Evolutionary conservation across 2,888 invertebrate genomes (phyloP), one percentile per base, ranked within the genome.

Genomic region (Cryptophagus acutangulus): DNA sequence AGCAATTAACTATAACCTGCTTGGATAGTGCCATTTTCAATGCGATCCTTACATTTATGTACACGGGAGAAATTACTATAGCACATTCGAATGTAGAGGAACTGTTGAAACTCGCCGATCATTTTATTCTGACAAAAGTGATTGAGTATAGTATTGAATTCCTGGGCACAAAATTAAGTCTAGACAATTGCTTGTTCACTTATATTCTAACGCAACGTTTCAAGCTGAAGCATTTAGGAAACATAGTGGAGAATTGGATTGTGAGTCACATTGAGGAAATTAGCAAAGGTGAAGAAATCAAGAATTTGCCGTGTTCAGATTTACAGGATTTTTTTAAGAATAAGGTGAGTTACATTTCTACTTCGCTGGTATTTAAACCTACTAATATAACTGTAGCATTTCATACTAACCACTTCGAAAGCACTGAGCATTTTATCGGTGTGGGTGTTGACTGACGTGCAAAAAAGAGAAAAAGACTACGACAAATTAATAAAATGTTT

Each of bases 141-240:
- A 78, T 80, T 57, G 68, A 69, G 47, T 77, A 79, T 58, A 82
- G 82, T 68, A 76, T 77, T 41, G 79, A 80, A 55, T 81, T 77
- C 55, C 65, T 82, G 53, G 75, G 79, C 48, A 70, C 77, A 36
- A 78, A 77, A 64, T 58, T 82, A 48, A 77, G 76, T 60, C 65
- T 76, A 30, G 72, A 75, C 38, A 82, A 81, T 66, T 80, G 81
- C 63, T 67, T 81, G 14, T 74, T 75, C 46, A 77, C 79, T 4
- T 75, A 74, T 58, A 75, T 76, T 50, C 63, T 81, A 53, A 77
- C 79, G 2, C 73, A 76, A 47, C 73, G 76, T 52, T 81, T 76
- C 62, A 75, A 74, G 52, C 64, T 81, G 49, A 73, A 74, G 29
- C 70, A 71, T 45, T 65, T 82, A 39, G 71, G 73, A 26, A 77